Evolutionary conservation across 2,113 vertebrate species (phyloP).

Genomic region (Pardalotus punctatus): DNA sequence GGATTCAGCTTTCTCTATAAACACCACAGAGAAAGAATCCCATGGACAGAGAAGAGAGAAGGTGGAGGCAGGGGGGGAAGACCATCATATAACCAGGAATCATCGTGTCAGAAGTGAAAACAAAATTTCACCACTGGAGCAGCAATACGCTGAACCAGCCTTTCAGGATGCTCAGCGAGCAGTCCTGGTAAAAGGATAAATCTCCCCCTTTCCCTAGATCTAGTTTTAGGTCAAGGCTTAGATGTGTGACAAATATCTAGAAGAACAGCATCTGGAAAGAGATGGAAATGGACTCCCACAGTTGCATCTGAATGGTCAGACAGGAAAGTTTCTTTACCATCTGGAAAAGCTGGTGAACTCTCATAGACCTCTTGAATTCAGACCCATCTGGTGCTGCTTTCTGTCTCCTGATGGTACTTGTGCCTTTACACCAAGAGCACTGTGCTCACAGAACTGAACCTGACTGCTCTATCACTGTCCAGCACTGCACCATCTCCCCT

Average conservation of each 20-base stretch:
- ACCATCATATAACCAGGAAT: not conserved
- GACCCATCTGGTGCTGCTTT: not conserved
- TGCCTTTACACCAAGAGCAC: not conserved
- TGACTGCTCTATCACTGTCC: not conserved
- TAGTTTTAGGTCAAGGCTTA: not conserved
- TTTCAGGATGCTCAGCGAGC: not conserved
- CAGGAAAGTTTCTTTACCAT: not conserved
- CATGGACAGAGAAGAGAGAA: not conserved
- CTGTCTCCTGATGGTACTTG: not conserved
- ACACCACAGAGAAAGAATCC: not conserved
- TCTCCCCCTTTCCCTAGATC: not conserved
- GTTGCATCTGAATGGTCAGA: not conserved
- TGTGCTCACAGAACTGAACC: not conserved
- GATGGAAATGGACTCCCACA: not conserved
- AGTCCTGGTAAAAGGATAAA: not conserved
- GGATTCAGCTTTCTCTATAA: not conserved
- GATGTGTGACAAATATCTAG: not conserved
- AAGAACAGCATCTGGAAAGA: not conserved
- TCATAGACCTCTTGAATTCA: not conserved
- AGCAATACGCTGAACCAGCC: not conserved
- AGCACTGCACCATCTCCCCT: not conserved
- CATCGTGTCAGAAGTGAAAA: not conserved
- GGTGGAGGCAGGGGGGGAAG: not conserved
- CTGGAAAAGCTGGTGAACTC: not conserved
- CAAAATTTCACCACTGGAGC: not conserved